These are phyloP conservation scores for Synergus japonicus DNA, from an alignment of 2,888 invertebrate genomes.

Conservation along the genomic window DNA sequence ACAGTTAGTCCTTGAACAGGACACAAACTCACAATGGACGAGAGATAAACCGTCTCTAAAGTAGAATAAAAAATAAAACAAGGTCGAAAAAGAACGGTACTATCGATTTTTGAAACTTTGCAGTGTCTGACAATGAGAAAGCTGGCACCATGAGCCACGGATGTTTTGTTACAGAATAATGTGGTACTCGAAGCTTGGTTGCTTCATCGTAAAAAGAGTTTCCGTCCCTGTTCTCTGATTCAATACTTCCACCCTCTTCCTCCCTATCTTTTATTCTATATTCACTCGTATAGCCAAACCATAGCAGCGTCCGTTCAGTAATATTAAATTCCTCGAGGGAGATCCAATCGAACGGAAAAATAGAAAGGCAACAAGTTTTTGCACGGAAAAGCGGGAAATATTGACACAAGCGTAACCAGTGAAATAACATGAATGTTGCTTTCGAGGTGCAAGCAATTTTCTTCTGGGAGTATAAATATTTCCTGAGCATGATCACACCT, in stretches of 20 bases:
- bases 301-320: neutral
- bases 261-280: neutral
- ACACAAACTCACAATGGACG: neutral
- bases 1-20: neutral
- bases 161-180: neutral
- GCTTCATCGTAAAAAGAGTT: neutral
- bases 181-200: neutral
- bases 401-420: conserved; percentile 7
- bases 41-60: neutral
- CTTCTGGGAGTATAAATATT: conserved; percentile 18
- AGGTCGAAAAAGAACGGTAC: neutral
- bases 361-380: conserved; percentile 1
- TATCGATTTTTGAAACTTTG: neutral
- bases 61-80: neutral
- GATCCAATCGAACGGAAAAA: conserved; percentile 16
- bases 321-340: neutral
- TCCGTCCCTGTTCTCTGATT: neutral
- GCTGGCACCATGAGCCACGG: neutral
- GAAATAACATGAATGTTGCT: conserved; percentile 9
- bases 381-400: conserved; percentile 16
- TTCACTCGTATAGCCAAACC: neutral
- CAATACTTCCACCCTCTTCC: neutral
- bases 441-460: conserved; percentile 28
- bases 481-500: conserved; percentile 16
- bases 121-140: neutral